Evolutionary conservation across 64 coral and sea anemone genomes (phyloP).

Genomic region (Actinia tenebrosa): DNA sequence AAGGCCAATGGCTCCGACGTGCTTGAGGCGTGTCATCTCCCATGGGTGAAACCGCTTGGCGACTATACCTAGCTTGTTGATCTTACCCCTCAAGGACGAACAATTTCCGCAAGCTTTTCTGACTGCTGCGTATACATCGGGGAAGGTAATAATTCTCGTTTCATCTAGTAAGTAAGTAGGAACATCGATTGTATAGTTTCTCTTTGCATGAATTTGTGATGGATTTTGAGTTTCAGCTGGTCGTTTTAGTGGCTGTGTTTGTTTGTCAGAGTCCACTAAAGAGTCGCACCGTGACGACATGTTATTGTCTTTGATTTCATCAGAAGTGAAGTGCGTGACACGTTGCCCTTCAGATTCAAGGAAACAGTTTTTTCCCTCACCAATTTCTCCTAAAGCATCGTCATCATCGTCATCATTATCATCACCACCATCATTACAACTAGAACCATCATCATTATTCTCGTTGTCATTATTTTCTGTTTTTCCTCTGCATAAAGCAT

Average conservation of each 20-base stretch:
- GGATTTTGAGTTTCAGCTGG: neutral
- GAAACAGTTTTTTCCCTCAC: neutral
- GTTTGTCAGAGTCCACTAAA: neutral
- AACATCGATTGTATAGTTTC: neutral
- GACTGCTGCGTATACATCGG: conserved; percentile 61
- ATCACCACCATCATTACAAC: neutral
- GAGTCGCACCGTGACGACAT: neutral
- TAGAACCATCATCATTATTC: neutral
- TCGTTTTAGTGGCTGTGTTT: neutral
- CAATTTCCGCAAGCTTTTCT: conserved; percentile 48
- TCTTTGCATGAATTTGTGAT: neutral
- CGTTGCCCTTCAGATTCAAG: neutral
- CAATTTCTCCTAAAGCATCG: neutral
- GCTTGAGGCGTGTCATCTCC: conserved; percentile 44
- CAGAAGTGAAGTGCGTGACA: neutral
- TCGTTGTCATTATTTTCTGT: neutral
- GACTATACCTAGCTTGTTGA: conserved; percentile 50
- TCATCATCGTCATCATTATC: neutral
- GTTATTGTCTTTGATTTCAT: neutral
- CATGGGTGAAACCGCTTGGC: conserved; percentile 42
- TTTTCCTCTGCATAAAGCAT: neutral
- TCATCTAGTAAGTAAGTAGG: conserved; percentile 16
- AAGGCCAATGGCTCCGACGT: conserved; percentile 29
- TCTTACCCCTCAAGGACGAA: conserved; percentile 27
- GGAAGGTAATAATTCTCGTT: conserved; percentile 27